Percentiles rank a stretch among this genome's conserved stretches.
Conservation (phyloP, 2,888 invertebrate species). For the Papilio gigon region DNA sequence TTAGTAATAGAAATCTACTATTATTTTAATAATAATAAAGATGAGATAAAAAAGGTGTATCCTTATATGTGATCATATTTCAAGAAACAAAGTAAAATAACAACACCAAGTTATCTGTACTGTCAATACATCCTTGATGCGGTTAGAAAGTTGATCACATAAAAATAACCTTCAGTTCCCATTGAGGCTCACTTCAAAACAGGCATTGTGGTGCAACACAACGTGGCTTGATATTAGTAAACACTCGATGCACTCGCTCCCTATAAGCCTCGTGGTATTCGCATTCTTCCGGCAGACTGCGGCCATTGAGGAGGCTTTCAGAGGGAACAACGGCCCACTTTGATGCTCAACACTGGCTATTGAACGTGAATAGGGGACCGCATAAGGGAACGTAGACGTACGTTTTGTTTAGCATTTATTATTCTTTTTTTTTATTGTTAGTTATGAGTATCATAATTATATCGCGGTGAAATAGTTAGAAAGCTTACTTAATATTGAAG, state of each 20-base stretch:
- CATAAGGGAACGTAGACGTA: not conserved
- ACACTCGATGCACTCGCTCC: slow-evolving; percentile 13
- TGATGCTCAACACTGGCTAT: slow-evolving; percentile 25
- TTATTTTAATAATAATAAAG: too few relatives aligned
- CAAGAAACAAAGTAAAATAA: too few relatives aligned
- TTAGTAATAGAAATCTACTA: too few relatives aligned
- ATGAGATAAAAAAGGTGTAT: not conserved
- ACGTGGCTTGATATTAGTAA: slow-evolving; percentile 19
- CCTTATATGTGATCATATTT: not conserved
- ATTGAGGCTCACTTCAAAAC: not conserved
- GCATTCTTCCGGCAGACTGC: slow-evolving; percentile 20
- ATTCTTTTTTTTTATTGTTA: not conserved
- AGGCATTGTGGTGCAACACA: slow-evolving; percentile 11
- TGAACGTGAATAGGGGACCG: slow-evolving; percentile 12
- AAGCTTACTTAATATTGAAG: too few relatives aligned
- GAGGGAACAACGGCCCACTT: slow-evolving; percentile 22
- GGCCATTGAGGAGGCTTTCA: slow-evolving; percentile 22
- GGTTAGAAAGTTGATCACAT: not conserved
- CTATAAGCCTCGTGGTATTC: slow-evolving; percentile 7
- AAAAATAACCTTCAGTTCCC: not conserved
- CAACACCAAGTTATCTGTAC: too few relatives aligned
- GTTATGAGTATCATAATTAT: not conserved
- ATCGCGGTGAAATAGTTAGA: not conserved
- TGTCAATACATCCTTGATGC: not conserved
- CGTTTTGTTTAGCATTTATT: slow-evolving; percentile 4